phyloP scores from a whole-genome alignment of 1,140 invertebrate genomes.

The Psix sp. region DNA sequence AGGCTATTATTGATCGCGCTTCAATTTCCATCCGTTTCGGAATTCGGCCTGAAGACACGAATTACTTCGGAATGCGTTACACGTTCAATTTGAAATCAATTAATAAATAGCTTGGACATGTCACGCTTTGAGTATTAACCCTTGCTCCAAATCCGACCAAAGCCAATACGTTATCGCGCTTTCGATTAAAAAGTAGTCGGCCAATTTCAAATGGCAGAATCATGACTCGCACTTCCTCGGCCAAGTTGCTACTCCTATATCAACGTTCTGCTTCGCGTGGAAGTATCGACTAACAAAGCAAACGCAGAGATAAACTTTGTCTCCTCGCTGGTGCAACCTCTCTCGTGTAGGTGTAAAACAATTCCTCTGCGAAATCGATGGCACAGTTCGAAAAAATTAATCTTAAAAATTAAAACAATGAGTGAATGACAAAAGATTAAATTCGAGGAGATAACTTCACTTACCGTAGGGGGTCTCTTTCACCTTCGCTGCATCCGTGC shows the following conservation, averaged over 20 bases:
- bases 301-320: too few species aligned
- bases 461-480: conserved; percentile 93
- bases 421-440: conserved; percentile 3
- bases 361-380: too few species aligned
- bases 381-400: too few species aligned
- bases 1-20: conserved; percentile 32
- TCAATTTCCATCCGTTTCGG: conserved; percentile 36
- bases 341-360: too few species aligned
- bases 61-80: conserved; percentile 48
- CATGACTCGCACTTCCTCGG: too few species aligned
- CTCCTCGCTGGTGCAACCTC: too few species aligned
- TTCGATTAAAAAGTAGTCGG: conserved; percentile 44
- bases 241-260: too few species aligned
- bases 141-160: conserved; percentile 36
- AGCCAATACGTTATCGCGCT: conserved; percentile 26
- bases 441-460: conserved; percentile 57
- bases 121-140: conserved; percentile 52
- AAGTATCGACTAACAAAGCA: too few species aligned
- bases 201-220: too few species aligned
- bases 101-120: conserved; percentile 48
- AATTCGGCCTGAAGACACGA: conserved; percentile 48
- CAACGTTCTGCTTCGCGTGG: too few species aligned
- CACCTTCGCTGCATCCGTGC: conserved; percentile 85
- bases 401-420: not conserved
- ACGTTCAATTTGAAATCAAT: conserved; percentile 51